Base-by-base conservation (phyloP, 2,113 vertebrate species). In the Phocoena sinus region DNA sequence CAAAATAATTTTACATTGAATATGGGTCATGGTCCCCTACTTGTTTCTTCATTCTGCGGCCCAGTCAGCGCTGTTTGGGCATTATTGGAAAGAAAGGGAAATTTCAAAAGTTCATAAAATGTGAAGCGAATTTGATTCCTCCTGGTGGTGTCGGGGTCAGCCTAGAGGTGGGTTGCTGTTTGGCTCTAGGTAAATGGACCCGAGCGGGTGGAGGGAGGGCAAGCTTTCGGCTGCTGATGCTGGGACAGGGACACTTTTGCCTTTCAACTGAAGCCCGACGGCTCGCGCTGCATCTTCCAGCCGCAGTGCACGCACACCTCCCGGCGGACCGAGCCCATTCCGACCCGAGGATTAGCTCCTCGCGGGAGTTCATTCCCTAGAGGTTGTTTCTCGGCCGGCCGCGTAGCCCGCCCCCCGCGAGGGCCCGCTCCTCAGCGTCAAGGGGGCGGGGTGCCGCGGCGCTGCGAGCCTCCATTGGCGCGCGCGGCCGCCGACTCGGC, bases 1-100 rank as follows among this genome's bases (percentile, higher is more conserved):
- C 71, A 96, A 92, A 97, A 94, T 89, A 94, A 93, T 63, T 94
- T 95, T 44, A 65, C 70, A 62, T 60, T 76, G 87, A 94, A 91
- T 94, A 63, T 86, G 93, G 94, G 77, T 71, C 81, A 70, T 47
- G 17, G 38, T 50, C 38, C 73, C 18, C 2, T 77, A 67, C 88
- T 84, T 62, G 83, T 67, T 83, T 70, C 60, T 82, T 53, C 81
- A 11, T 83, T 77, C 68, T 53, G 67, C 9, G 6, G 53, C n/a
- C 74, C 38, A 36, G 28, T 84, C n/a, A 26, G 70, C 18, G 2
- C 63, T 15, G 17, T 77, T 79, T 70, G 76, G 74, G 38, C 44
- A 70, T 95, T 41, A 63, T 18, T 12, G 44, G 65, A 41, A 86
- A 89, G 31, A 71, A 93, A 67, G 63, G 85, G 36, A 56, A 65